A percentile compares a stretch with the other conserved stretches of the same genome.
Conservation (phyloP, 2,797 vertebrate genomes). For the Triplophysa bombifrons region DNA sequence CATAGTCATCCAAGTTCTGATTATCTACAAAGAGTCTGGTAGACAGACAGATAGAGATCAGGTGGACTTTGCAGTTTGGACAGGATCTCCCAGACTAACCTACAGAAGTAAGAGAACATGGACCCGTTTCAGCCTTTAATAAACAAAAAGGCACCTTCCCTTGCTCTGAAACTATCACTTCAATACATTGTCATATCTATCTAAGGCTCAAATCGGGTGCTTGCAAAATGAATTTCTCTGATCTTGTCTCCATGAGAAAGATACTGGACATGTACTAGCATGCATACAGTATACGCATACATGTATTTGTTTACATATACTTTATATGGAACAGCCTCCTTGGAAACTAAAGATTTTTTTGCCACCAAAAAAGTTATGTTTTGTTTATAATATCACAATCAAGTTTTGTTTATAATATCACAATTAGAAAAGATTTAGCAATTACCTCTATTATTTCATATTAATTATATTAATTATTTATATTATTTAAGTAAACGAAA, state of each 20-base stretch:
- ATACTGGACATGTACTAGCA: constrained; percentile 13
- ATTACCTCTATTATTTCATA: too few species aligned
- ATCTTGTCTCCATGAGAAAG: not conserved
- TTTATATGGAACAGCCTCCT: too few species aligned
- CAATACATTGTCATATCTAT: constrained; percentile 12
- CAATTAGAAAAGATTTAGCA: too few species aligned
- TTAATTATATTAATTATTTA: too few species aligned
- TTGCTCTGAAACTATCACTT: constrained; percentile 28
- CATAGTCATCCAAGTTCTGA: constrained; percentile 14
- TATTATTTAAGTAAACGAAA: too few species aligned
- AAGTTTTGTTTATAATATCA: too few species aligned
- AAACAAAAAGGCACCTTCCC: not conserved
- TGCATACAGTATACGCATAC: not conserved
- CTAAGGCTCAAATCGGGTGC: not conserved
- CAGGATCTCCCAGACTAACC: not conserved
- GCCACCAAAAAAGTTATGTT: too few species aligned
- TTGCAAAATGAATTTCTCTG: constrained; percentile 1
- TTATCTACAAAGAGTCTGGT: not conserved
- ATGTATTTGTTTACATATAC: not conserved
- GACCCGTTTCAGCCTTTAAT: not conserved
- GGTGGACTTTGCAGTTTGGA: constrained; percentile 47
- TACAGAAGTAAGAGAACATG: constrained; percentile 1
- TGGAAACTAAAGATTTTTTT: too few species aligned
- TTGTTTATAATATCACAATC: too few species aligned
- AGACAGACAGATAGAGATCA: constrained; percentile 34